Evolutionary conservation across 2,797 vertebrate genomes (phyloP), one percentile per base, ranked within the genome.

Genomic region (Scleropages formosus): DNA sequence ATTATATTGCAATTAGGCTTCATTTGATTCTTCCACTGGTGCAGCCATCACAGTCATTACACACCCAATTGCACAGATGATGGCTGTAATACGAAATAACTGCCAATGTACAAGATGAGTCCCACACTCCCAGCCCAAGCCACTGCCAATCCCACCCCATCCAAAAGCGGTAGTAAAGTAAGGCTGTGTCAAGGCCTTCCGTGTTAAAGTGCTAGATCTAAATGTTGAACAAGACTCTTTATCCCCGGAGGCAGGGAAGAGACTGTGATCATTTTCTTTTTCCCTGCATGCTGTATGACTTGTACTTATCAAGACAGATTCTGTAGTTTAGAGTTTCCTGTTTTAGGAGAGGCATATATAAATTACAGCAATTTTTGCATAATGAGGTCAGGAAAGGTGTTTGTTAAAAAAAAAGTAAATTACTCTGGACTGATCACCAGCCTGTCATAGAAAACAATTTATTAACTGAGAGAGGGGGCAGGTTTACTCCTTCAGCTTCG

Each of bases 11-110:
- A 89, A 88, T 89, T 87, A 89, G 47, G 70, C 78, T 79, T 86
- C 79, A 83, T 88, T 84, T 84, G 83, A 86, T 81, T 82, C 75
- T 82, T 83, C 77, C 78, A 80, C 78, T 71, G 79, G 79, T 79
- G 78, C 75, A 78, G 79, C 79, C 73, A 75, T 82, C 77, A 58
- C 75, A 80, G 85, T 86, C 85, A 86, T 89, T 89, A 84, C 86
- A 88, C 85, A 87, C 81, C 80, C 87, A 84, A 87, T 87, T 89
- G 83, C 81, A 81, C 86, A 83, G 82, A 83, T 84, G 86, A 88
- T 85, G 83, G 83, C 79, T 79, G 75, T 84, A 84, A 86, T 85
- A 82, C 86, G 82, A 85, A 84, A 87, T 85, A 82, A 87, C 80
- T 84, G 82, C 79, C 84, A 80, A 76, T 72, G 82, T 80, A 82